Conservation (phyloP, 2,797 vertebrate genomes). For the Alosa sapidissima region DNA sequence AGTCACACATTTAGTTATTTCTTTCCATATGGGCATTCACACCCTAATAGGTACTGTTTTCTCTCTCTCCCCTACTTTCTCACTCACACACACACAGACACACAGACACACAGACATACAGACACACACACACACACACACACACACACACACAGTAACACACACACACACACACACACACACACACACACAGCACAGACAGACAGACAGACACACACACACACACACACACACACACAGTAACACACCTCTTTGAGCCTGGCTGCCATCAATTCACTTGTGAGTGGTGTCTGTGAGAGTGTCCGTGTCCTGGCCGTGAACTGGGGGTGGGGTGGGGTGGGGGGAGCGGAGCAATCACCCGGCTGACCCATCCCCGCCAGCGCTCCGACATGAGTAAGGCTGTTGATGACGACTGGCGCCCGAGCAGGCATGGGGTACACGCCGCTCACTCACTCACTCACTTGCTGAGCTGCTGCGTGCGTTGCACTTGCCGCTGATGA, state of each 20-base stretch:
- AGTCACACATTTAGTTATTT: not conserved
- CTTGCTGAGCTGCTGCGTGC: not conserved
- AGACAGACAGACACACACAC: no score
- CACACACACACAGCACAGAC: no score
- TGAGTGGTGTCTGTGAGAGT: conserved; percentile 14
- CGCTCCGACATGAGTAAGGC: conserved; percentile 27
- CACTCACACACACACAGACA: not conserved
- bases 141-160: not conserved
- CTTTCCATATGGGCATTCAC: not conserved
- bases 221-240: not conserved
- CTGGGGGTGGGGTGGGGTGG: no score
- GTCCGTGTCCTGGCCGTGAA: conserved; percentile 27
- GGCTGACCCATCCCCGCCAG: conserved; percentile 16
- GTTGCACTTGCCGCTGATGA: not conserved
- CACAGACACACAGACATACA: not conserved
- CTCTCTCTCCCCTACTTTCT: not conserved
- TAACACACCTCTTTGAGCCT: not conserved
- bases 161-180: not conserved
- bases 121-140: not conserved
- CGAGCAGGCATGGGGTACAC: conserved; percentile 1
- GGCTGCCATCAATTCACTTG: conserved; percentile 33
- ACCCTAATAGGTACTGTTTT: not conserved
- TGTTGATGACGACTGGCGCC: not conserved
- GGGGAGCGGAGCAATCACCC: conserved; percentile 32
- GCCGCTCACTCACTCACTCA: conserved; percentile 2